These are phyloP conservation scores for Ceratosolen solmsi DNA, from an alignment of 1,140 invertebrate genomes.

Conservation along the genomic window DNA sequence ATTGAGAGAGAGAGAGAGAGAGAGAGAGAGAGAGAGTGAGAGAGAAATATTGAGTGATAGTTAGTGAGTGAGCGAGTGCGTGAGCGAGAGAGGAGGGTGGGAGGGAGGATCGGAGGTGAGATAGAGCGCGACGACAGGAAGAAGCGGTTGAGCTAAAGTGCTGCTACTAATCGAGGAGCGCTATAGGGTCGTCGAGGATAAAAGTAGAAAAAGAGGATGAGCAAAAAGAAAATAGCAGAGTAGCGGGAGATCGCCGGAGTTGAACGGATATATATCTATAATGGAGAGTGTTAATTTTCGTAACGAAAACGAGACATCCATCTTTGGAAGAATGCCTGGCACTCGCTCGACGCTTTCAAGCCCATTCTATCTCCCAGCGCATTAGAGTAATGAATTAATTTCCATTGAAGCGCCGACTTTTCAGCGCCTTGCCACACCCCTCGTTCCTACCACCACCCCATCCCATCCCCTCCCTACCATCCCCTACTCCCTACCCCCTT, in stretches of 20 bases:
- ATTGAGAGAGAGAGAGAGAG: not conserved
- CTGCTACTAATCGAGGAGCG: constrained; percentile 47
- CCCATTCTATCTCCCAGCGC: constrained; percentile 68
- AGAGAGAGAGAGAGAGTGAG: not conserved
- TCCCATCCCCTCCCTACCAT: no score
- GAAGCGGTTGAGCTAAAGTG: constrained; percentile 49
- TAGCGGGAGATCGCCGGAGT: not conserved
- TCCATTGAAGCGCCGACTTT: constrained; percentile 63
- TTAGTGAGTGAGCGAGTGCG: no score
- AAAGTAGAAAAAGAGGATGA: constrained; percentile 41
- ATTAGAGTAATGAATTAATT: constrained; percentile 76
- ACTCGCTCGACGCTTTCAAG: constrained; percentile 56
- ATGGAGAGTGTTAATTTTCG: constrained; percentile 73
- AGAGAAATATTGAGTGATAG: no score
- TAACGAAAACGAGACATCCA: constrained; percentile 73
- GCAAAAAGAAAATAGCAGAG: constrained; percentile 41
- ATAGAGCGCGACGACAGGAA: constrained; percentile 38
- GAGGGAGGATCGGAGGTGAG: not conserved
- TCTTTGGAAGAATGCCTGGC: constrained; percentile 67
- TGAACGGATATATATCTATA: constrained; percentile 53
- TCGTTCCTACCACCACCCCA: not conserved
- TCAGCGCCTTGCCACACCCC: constrained; percentile 40
- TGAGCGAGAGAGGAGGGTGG: not conserved
- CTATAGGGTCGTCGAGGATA: constrained; percentile 32
- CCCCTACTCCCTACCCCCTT: no score